phyloP scores from a whole-genome alignment of 2,113 vertebrate species.

The Mormyrus iriodes region DNA sequence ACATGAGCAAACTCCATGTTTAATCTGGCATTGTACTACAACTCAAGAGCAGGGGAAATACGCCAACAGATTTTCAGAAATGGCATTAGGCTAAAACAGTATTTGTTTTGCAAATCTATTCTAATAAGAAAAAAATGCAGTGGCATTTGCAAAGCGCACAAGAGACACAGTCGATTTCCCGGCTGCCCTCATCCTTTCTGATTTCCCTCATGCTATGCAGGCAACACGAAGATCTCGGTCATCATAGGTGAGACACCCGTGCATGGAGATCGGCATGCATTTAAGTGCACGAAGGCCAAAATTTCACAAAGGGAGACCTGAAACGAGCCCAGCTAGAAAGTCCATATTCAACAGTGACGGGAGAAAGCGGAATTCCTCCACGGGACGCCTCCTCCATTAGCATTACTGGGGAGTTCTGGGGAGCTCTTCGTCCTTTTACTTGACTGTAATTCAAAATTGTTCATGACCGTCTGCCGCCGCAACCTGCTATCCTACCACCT shows the following conservation, averaged over 20 bases:
- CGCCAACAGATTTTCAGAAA: not conserved
- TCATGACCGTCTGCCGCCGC: not conserved
- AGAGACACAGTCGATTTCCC: not conserved
- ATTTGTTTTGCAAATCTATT: conserved; percentile 1
- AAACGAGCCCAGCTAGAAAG: not conserved
- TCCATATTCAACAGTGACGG: not conserved
- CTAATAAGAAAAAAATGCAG: not conserved
- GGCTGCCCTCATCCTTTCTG: not conserved
- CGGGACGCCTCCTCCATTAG: not conserved
- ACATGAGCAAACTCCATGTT: not conserved
- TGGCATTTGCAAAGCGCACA: not conserved
- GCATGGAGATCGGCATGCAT: no score
- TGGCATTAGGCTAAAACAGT: not conserved
- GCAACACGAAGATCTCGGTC: not conserved
- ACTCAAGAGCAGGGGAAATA: not conserved
- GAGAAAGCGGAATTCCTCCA: not conserved
- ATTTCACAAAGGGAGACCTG: not conserved
- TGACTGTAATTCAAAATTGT: not conserved
- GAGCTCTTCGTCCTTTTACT: not conserved
- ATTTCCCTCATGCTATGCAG: not conserved
- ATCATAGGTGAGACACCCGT: not conserved
- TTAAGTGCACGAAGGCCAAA: not conserved
- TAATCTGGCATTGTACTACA: not conserved
- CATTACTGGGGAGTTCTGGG: not conserved
- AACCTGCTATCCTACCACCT: not conserved